Percentiles rank a stretch among this genome's conserved stretches.
phyloP scores from a whole-genome alignment of 2,888 invertebrate species.

The Platycnemis pennipes region DNA sequence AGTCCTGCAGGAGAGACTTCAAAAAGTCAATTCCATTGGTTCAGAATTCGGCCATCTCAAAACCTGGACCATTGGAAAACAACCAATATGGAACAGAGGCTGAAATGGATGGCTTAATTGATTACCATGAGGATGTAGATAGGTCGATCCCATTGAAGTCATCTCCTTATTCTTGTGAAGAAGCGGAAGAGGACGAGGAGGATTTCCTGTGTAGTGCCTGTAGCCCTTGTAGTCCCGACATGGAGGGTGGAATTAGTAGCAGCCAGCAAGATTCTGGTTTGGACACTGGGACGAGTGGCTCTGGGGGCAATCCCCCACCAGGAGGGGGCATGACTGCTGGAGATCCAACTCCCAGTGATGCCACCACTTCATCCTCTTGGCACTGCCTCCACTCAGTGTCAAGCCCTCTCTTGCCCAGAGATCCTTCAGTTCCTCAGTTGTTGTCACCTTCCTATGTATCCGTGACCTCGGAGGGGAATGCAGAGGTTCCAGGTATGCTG shows the following conservation, averaged over 20 bases:
- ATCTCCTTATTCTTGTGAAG: slow-evolving; percentile 54
- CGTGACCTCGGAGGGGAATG: slow-evolving; percentile 62
- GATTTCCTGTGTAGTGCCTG: slow-evolving; percentile 60
- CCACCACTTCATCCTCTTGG: slow-evolving; percentile 56
- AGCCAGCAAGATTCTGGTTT: slow-evolving; percentile 66
- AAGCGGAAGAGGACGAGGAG: slow-evolving; percentile 64
- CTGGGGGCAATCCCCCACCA: slow-evolving; percentile 59
- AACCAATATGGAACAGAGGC: slow-evolving; percentile 56
- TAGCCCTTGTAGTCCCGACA: slow-evolving; percentile 62
- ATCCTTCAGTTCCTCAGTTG: slow-evolving; percentile 79
- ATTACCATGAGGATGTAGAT: slow-evolving; percentile 57
- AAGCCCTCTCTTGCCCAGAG: slow-evolving; percentile 74
- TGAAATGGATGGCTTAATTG: slow-evolving; percentile 59
- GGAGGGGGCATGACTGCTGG: slow-evolving; percentile 53
- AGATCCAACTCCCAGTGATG: slow-evolving; percentile 60
- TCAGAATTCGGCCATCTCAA: not conserved
- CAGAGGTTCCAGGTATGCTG: slow-evolving; percentile 35
- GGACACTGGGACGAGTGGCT: slow-evolving; percentile 57
- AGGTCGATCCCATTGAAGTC: slow-evolving; percentile 39
- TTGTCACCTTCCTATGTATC: slow-evolving; percentile 78
- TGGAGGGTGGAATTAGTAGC: slow-evolving; percentile 40
- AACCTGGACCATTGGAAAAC: slow-evolving; percentile 31
- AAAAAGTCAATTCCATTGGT: slow-evolving; percentile 23
- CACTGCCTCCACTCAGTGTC: slow-evolving; percentile 57
- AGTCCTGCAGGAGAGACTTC: not conserved